These are phyloP conservation scores for Dromiciops gliroides DNA, from an alignment of 2,113 vertebrate genomes.

Conservation along the genomic window DNA sequence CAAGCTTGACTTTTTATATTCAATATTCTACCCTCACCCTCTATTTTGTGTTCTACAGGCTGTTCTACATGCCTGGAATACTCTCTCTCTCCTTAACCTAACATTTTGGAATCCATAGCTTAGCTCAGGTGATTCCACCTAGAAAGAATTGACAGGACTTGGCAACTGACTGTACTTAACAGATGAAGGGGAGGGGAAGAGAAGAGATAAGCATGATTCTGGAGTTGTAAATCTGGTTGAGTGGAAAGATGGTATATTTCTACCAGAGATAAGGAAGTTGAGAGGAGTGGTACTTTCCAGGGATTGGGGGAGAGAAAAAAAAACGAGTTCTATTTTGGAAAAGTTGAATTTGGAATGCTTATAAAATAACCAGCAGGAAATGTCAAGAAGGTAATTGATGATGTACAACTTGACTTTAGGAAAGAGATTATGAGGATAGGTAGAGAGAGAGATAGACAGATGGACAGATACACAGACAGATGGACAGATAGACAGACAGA, in stretches of 20 bases:
- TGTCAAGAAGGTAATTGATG: not conserved
- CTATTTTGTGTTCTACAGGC: not conserved
- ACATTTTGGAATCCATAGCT: not conserved
- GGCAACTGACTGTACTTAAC: not conserved
- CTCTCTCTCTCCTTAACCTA: not conserved
- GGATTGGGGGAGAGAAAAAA: not conserved
- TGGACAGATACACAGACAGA: too few relatives aligned
- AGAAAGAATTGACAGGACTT: not conserved
- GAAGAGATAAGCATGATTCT: not conserved
- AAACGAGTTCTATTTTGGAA: not conserved
- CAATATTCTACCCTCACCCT: not conserved
- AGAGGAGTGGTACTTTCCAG: not conserved
- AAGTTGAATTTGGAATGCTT: not conserved
- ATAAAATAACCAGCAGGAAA: not conserved
- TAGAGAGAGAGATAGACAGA: too few relatives aligned
- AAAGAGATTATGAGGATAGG: not conserved
- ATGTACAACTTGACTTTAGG: not conserved
- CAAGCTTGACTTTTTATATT: not conserved
- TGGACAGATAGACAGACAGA: not conserved
- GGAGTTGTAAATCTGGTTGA: not conserved
- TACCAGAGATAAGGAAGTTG: not conserved
- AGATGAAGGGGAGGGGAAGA: not conserved
- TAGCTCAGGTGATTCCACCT: not conserved
- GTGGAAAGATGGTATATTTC: not conserved
- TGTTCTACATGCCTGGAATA: not conserved